Conservation (phyloP, 2,888 invertebrate genomes). For the Luffia ferchaultella region DNA sequence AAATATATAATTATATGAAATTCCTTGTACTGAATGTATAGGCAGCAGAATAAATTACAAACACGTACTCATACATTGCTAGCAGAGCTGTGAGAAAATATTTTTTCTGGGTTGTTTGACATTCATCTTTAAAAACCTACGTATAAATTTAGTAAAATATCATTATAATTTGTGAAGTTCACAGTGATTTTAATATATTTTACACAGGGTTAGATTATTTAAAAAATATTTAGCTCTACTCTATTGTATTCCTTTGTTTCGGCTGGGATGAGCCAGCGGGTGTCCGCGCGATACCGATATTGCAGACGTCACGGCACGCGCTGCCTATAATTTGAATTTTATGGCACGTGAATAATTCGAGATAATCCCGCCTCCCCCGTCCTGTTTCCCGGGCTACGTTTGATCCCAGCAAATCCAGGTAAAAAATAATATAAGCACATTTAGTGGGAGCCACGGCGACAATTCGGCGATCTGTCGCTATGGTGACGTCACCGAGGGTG, state of each 20-base stretch:
- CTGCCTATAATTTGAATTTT: slow-evolving; percentile 53
- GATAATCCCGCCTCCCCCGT: slow-evolving; percentile 32
- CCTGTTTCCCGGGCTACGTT: slow-evolving; percentile 39
- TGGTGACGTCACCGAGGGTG: slow-evolving; percentile 27
- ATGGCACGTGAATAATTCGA: slow-evolving; percentile 59
- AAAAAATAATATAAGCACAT: slow-evolving; percentile 58
- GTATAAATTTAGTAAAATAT: too few relatives aligned
- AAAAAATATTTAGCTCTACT: not conserved
- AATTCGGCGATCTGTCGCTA: slow-evolving; percentile 35
- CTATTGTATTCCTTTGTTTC: not conserved
- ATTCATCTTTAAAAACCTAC: too few relatives aligned
- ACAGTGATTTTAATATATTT: too few relatives aligned
- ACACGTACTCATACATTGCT: too few relatives aligned
- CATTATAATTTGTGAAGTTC: too few relatives aligned
- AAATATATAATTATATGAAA: too few relatives aligned
- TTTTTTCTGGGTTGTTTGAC: too few relatives aligned
- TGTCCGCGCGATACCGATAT: slow-evolving; percentile 21
- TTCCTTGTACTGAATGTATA: too few relatives aligned
- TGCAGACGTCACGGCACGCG: slow-evolving; percentile 47
- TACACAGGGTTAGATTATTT: too few relatives aligned
- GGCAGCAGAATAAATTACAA: too few relatives aligned
- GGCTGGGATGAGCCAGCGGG: not conserved
- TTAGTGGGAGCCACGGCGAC: slow-evolving; percentile 51
- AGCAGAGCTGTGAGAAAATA: too few relatives aligned
- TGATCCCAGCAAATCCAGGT: slow-evolving; percentile 44